Evolutionary conservation across 2,888 invertebrate genomes (phyloP).

Genomic region (Euplexia lucipara): DNA sequence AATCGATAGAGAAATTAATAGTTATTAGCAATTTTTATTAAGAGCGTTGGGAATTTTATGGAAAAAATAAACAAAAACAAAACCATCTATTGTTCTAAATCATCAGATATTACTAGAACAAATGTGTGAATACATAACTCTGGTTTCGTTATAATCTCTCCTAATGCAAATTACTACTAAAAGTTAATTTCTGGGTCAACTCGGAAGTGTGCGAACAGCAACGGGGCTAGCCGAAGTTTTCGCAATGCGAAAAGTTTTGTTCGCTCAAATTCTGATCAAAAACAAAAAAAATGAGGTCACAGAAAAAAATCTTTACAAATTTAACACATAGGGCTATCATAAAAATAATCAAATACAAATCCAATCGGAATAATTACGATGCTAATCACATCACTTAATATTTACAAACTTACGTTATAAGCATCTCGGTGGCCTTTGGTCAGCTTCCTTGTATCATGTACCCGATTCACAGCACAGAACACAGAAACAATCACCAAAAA

Average conservation of each 20-base stretch:
- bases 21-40: conserved; percentile 9
- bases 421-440: conserved; percentile 80
- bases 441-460: conserved; percentile 84
- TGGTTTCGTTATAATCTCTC: conserved; percentile 11
- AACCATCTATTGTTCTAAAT: background rate
- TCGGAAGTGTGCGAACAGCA: conserved; percentile 47
- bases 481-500: conserved; percentile 75
- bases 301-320: background rate
- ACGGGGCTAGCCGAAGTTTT: conserved; percentile 47
- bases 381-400: conserved; percentile 67
- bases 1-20: conserved; percentile 32
- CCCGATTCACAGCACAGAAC: conserved; percentile 81
- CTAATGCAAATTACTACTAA: conserved; percentile 44
- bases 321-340: conserved; percentile 3
- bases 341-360: conserved; percentile 30
- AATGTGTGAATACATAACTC: conserved; percentile 22
- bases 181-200: conserved; percentile 62
- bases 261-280: conserved; percentile 34
- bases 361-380: conserved; percentile 67
- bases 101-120: conserved; percentile 26
- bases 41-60: conserved; percentile 4
- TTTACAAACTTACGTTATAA: conserved; percentile 86
- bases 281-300: conserved; percentile 41
- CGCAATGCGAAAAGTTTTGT: conserved; percentile 53
- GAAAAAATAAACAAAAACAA: background rate